Evolutionary conservation across 2,888 invertebrate genomes (phyloP), one percentile per base, ranked within the genome.

Genomic region (Pachymerium ferrugineum): DNA sequence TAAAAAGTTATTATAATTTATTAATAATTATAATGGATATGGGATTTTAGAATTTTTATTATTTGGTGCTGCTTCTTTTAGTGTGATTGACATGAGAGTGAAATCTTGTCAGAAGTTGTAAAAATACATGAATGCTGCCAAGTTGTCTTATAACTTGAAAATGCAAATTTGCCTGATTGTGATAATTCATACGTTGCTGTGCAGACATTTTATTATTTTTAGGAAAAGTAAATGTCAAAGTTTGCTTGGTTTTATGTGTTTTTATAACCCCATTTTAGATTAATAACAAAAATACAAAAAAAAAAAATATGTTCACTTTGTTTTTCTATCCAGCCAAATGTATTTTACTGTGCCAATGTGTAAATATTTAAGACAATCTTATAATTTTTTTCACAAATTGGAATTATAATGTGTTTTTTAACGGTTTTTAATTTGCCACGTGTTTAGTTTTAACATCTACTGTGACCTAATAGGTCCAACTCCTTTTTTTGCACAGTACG

Each of bases 71-170:
- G 47, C 47, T 54, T 54, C 22, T 54, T n/a, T 22, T 16, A 22
- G 47, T 54, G 47, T 54, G 47, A 54, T 54, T 54, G 47, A 54
- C 47, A 54, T 54, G 47, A 54, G 47, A 54, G 47, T 54, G 47
- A 54, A 54, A 54, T 54, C 47, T 54, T 54, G 47, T 54, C 47
- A 54, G 47, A 54, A 54, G 47, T 54, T 54, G 47, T 54, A 54
- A 54, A 54, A 54, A 54, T 54, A 16, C 47, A 54, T 54, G 47
- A 54, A 54, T 16, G 47, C 47, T 54, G 47, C 47, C 47, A 54
- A 54, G 47, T 54, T 54, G 47, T 54, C 22, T 54, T 22, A 54
- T 54, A 54, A 54, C 47, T 54, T 54, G 47, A 54, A 54, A 54
- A 54, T 54, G 47, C 47, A 54, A 54, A 54, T 54, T 54, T 54